Base-by-base conservation (phyloP, 1,140 invertebrate species). In the Lepidurus packardi region DNA sequence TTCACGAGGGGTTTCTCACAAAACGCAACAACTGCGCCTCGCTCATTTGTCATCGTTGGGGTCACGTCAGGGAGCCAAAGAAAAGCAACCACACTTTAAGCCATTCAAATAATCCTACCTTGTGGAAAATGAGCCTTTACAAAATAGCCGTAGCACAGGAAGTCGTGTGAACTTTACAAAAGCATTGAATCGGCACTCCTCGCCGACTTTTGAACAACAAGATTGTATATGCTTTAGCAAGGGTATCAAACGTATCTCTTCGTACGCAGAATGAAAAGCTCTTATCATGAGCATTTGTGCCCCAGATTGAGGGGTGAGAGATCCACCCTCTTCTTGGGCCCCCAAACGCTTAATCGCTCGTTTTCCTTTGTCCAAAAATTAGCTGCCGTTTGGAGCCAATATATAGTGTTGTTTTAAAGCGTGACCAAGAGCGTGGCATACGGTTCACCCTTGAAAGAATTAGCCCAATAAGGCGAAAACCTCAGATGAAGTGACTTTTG, bases 81-180 rank as follows among this genome's bases (percentile, higher is more conserved):
- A 13, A 65, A 65, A 65, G 53, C 6, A n/a, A 65, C 53, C 13
- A 16, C 13, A 65, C 53, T 65, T 65, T 65, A 16, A 13, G 53
- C 53, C 53, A 65, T 65, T 65, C 53, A 65, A 65, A 65, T 65
- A 65, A 65, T 65, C 53, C 53, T 65, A 65, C 53, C 53, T 65
- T 65, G 53, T 65, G 53, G 53, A 65, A 65, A 65, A 65, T 65
- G 53, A 65, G 10, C 16, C 53, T 21, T 65, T 65, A 65, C 16
- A 65, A 65, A 21, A 13, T 21, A n/a, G 16, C 53, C 53, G 13
- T 65, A 8, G 6, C 16, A 65, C 53, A 65, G 53, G 53, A 65
- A 65, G 53, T 16, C 53, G 53, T 65, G 53, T 65, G 53, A 65
- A 65, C 53, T 65, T 65, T 65, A 65, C 53, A 65, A 65, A 65